A percentile compares a stretch with the other conserved stretches of the same genome.
Evolutionary conservation across 2,888 invertebrate genomes (phyloP).

Genomic region (Epiperipatus broadwayi): DNA sequence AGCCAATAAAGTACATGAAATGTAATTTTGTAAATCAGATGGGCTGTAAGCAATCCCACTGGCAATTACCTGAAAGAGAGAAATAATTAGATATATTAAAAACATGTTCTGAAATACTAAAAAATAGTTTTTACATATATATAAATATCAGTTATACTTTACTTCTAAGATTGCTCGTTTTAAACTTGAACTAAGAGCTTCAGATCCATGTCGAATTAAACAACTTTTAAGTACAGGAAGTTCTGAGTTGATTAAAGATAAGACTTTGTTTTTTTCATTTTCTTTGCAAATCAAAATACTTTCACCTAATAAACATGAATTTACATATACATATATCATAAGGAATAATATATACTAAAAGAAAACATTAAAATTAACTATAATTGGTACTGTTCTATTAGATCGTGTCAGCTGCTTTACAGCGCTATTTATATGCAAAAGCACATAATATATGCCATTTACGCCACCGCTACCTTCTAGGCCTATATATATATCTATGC

Average conservation of each 20-base stretch:
- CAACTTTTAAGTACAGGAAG: slow-evolving; percentile 58
- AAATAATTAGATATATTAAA: slow-evolving; percentile 17
- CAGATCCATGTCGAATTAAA: slow-evolving; percentile 37
- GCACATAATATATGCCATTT: too few relatives aligned
- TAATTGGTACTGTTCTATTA: too few relatives aligned
- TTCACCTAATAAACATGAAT: slow-evolving; percentile 76
- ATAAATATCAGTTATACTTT: not conserved
- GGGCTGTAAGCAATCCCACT: slow-evolving; percentile 57
- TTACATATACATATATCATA: slow-evolving; percentile 41
- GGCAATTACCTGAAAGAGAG: slow-evolving; percentile 44
- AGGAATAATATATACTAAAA: slow-evolving; percentile 1
- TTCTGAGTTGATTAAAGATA: slow-evolving; percentile 40
- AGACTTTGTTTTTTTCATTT: slow-evolving; percentile 48
- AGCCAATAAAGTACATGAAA: slow-evolving; percentile 53
- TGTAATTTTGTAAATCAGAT: slow-evolving; percentile 51
- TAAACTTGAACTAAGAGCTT: slow-evolving; percentile 30
- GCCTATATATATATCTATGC: too few relatives aligned
- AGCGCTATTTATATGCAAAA: too few relatives aligned
- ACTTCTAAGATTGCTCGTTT: slow-evolving; percentile 37
- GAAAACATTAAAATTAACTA: too few relatives aligned
- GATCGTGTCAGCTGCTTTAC: too few relatives aligned
- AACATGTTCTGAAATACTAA: slow-evolving; percentile 19
- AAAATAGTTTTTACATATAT: not conserved
- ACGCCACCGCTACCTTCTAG: too few relatives aligned
- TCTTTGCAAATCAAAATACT: slow-evolving; percentile 71